These are phyloP conservation scores for Atopsyche davidsoni DNA, from an alignment of 1,140 invertebrate genomes.

Conservation along the genomic window DNA sequence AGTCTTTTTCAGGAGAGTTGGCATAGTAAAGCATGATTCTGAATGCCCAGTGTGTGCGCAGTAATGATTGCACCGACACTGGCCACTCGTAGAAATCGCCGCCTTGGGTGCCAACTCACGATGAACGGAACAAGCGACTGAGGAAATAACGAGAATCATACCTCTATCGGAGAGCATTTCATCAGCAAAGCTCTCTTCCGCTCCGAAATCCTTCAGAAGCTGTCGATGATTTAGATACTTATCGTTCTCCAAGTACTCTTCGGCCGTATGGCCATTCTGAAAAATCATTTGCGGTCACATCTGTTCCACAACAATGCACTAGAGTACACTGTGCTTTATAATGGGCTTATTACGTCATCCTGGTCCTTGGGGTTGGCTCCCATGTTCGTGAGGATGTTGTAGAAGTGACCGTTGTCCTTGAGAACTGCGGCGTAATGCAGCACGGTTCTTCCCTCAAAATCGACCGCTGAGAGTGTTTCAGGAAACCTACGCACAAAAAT, in stretches of 20 bases:
- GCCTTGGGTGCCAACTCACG: too few species aligned
- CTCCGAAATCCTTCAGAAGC: constrained; percentile 63
- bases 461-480: constrained; percentile 69
- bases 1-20: too few species aligned
- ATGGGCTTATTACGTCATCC: constrained; percentile 66
- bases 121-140: too few species aligned
- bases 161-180: constrained; percentile 71
- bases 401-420: constrained; percentile 82
- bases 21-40: too few species aligned
- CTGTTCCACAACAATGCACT: neutral
- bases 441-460: constrained; percentile 78
- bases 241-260: constrained; percentile 66
- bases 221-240: constrained; percentile 62
- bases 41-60: too few species aligned
- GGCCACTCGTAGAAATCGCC: too few species aligned
- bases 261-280: constrained; percentile 67
- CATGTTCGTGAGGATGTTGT: constrained; percentile 75
- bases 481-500: too few species aligned
- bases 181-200: constrained; percentile 56
- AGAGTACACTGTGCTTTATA: neutral
- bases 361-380: constrained; percentile 75
- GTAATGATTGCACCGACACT: too few species aligned
- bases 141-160: constrained; percentile 36
- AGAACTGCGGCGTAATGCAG: constrained; percentile 85
- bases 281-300: constrained; percentile 28